A percentile compares a stretch with the other conserved stretches of the same genome.
Conservation (phyloP, 1,140 invertebrate species). For the Drusus annulatus region DNA sequence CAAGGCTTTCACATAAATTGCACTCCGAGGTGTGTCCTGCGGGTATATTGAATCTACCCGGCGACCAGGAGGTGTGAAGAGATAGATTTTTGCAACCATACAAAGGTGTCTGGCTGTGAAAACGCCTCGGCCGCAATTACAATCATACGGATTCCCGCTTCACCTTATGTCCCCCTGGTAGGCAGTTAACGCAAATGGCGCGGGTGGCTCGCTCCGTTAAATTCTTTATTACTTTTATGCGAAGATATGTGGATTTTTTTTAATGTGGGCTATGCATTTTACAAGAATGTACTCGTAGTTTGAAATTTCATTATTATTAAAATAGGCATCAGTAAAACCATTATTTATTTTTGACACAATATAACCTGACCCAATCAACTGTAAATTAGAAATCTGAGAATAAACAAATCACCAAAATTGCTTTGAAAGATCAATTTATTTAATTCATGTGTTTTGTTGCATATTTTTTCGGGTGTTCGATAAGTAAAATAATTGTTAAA, state of each 20-base stretch:
- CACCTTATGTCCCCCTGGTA: constrained; percentile 40
- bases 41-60: background rate
- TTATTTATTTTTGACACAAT: too few relatives aligned
- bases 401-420: too few relatives aligned
- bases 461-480: too few relatives aligned
- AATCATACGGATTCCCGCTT: constrained; percentile 56
- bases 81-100: constrained; percentile 59
- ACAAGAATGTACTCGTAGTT: too few relatives aligned
- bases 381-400: too few relatives aligned
- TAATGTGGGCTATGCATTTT: too few relatives aligned
- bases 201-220: constrained; percentile 14
- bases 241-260: background rate
- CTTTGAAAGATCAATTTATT: too few relatives aligned
- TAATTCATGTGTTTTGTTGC: too few relatives aligned
- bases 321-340: too few relatives aligned
- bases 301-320: too few relatives aligned
- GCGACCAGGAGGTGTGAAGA: constrained; percentile 54
- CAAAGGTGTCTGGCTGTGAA: constrained; percentile 56
- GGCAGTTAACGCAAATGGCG: constrained; percentile 34
- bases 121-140: constrained; percentile 50
- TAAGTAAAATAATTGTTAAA: too few relatives aligned
- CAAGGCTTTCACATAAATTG: constrained; percentile 8
- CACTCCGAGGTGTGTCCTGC: background rate
- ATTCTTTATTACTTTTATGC: constrained; percentile 8
- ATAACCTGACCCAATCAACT: too few relatives aligned